Base-by-base conservation (phyloP, 2,888 invertebrate genomes). In the Candidula unifasciata region DNA sequence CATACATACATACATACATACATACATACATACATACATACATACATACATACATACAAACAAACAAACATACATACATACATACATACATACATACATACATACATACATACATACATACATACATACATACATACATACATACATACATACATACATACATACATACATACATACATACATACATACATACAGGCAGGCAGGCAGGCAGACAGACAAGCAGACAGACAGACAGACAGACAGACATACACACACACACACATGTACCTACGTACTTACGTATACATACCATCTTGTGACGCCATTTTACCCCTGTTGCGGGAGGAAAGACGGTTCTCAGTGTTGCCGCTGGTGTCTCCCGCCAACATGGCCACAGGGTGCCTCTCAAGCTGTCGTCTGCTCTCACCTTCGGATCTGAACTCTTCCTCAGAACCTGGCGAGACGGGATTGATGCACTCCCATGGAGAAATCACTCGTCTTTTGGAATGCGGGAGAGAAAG, bases 401-500 rank as follows among this genome's bases (percentile, higher is more conserved):
- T 30, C 16, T 44, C 64, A 18, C 6, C 44, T 13, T 83, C 83
- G 18, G 66, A n/a, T 21, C 35, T 30, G 78, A 30, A 83, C 33
- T 83, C 83, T 8, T 83, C 78, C 8, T 83, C 83, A n/a, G 83
- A 83, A 52, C 35, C 66, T 2, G 83, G 37, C 6, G 68, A 64
- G 2, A 66, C 24, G 1, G 82, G 30, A 27, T 76, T 54, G 54
- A 78, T 24, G 10, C 78, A 78, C 18, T 83, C 76, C 83, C 83
- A 83, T 30, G 78, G 69, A 13, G 68, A 66, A 8, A 78, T 18
- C n/a, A 66, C 68, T 35, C 68, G 33, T 57, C 76, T 83, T 27
- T 68, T 78, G 77, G 83, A 83, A 77, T 83, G 77, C 64, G 83
- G 69, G 24, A 78, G 44, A 27, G 83, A 78, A 76, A 83, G 78